Evolutionary conservation across 2,113 vertebrate genomes (phyloP), one percentile per base, ranked within the genome.

Genomic region (Melanostigma gelatinosum): DNA sequence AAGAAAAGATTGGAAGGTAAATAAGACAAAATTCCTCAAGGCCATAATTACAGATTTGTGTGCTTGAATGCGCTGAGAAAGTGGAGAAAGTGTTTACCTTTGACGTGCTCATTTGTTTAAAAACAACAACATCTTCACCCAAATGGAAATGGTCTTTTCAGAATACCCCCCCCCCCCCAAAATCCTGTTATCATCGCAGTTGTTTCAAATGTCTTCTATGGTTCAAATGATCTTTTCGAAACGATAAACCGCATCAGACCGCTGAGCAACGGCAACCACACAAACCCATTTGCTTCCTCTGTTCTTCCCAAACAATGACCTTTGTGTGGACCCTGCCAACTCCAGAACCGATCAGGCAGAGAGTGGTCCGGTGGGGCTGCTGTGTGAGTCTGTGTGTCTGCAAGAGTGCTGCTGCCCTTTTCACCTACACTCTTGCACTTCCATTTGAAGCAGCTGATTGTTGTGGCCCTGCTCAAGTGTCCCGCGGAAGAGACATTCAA

Each of bases 321-420:
- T 87, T 73, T 82, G 62, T 66, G 50, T 38, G 72, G 80, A 79
- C 75, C 68, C 78, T 84, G 86, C 82, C 90, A 85, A 48, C 85
- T 83, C 64, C 75, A 52, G 57, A 80, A 71, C 79, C 54, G 52
- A 81, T 88, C 80, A 84, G 80, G 83, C 82, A 73, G 68, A 82
- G 69, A 79, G 71, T 27, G 24, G 84, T 84, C 85, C 80, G 6
- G 8, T 3, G 83, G 78, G 89, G 65, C 77, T 40, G 2, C 58
- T 16, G 61, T 72, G 76, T 76, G 73, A 68, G 61, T 85, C 71
- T 71, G 29, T 42, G 42, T 58, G 20, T 67, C 60, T 82, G 78
- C 73, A 73, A 83, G 80, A 89, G 72, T 62, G 80, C 83, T 67
- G 72, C 69, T 90, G 89, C 88, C 89, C 89, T 92, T 92, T 93